phyloP scores from a whole-genome alignment of 2,797 vertebrate species.

The Danionella dracula region DNA sequence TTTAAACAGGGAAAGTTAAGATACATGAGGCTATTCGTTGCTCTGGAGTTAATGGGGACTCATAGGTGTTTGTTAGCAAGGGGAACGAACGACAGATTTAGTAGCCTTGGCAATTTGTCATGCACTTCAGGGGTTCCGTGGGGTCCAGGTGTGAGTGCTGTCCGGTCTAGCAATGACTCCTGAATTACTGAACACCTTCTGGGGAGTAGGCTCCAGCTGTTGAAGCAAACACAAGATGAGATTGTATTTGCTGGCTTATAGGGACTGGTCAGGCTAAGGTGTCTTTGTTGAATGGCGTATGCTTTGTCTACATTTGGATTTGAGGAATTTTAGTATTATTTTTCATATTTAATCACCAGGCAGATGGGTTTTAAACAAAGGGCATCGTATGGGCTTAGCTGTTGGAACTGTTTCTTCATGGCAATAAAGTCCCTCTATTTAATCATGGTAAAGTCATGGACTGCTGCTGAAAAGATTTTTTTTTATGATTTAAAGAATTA shows the following conservation, averaged over 20 bases:
- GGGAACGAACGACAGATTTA: slow-evolving; percentile 1
- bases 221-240: neutral
- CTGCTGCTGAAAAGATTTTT: no score
- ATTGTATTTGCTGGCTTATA: neutral
- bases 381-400: no score
- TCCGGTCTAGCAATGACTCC: slow-evolving; percentile 5
- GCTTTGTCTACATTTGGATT: no score
- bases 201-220: neutral
- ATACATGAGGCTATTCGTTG: slow-evolving; percentile 17
- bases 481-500: no score
- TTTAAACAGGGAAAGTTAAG: slow-evolving; percentile 29
- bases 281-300: no score
- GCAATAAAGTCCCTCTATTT: no score
- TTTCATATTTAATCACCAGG: no score
- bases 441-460: no score
- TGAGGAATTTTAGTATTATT: no score
- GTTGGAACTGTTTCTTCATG: no score
- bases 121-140: neutral
- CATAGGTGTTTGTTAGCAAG: slow-evolving; percentile 23
- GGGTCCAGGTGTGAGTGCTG: slow-evolving; percentile 12
- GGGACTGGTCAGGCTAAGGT: neutral
- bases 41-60: slow-evolving; percentile 4
- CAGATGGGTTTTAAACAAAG: no score
- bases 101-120: slow-evolving; percentile 15
- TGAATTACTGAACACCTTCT: slow-evolving; percentile 3